Conservation (phyloP, 1,140 invertebrate genomes). For the Meloidogyne exigua region DNA sequence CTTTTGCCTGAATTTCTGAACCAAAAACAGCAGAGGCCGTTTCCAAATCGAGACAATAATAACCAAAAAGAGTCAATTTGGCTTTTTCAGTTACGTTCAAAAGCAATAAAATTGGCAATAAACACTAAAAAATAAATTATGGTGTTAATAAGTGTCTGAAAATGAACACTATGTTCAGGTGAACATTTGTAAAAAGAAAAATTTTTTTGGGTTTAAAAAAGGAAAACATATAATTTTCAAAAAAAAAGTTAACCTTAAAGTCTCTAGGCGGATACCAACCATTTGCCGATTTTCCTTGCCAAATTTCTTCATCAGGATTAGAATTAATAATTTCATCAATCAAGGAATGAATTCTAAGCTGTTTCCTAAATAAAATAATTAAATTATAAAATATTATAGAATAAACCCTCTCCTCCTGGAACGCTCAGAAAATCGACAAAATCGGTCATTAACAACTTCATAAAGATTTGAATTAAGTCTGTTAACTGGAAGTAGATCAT, state of each 20-base stretch:
- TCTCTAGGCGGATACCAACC: conserved; percentile 37
- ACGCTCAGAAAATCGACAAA: conserved; percentile 15
- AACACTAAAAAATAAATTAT: conserved; percentile 16
- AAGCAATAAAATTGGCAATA: conserved; percentile 32
- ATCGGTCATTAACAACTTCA: conserved; percentile 14
- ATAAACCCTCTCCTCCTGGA: background rate
- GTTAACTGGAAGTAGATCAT: conserved; percentile 29
- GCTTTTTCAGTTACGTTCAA: conserved; percentile 29
- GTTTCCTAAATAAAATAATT: conserved; percentile 23
- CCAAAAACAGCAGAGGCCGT: conserved; percentile 2
- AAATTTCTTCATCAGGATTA: conserved; percentile 19
- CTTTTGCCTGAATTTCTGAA: background rate
- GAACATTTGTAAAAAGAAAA: no score
- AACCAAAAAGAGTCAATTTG: conserved; percentile 29
- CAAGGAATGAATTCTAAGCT: conserved; percentile 27
- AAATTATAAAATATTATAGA: background rate
- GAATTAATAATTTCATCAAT: conserved; percentile 27
- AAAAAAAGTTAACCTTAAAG: conserved; percentile 29
- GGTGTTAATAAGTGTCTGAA: no score
- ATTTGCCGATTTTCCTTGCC: conserved; percentile 32
- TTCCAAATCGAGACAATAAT: conserved; percentile 37
- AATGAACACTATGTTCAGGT: background rate
- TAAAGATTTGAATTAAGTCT: conserved; percentile 12
- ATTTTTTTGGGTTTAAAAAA: no score
- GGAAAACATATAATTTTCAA: background rate